phyloP scores from a whole-genome alignment of 1,140 invertebrate genomes.

The Phymastichus coffea region DNA sequence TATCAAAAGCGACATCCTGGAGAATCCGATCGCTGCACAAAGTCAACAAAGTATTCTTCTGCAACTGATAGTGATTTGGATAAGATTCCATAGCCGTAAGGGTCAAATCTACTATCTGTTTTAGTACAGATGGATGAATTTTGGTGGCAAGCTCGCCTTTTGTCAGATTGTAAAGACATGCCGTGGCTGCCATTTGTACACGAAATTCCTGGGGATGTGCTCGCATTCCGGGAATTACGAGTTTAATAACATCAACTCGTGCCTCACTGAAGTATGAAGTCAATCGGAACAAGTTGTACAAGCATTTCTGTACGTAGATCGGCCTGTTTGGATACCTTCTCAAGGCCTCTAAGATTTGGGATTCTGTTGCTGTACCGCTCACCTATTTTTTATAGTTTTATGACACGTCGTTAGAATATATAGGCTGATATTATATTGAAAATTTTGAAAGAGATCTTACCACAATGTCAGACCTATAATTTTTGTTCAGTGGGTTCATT shows the following conservation, averaged over 20 bases:
- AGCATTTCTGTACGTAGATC: constrained; percentile 70
- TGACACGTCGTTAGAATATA: not conserved
- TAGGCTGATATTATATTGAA: constrained; percentile 1
- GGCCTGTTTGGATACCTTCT: constrained; percentile 63
- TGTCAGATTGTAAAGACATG: constrained; percentile 79
- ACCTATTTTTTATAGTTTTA: constrained; percentile 52
- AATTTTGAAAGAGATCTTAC: constrained; percentile 41
- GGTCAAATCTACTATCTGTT: constrained; percentile 69
- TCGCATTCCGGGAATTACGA: constrained; percentile 72
- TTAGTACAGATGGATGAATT: constrained; percentile 69
- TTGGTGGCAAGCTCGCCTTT: constrained; percentile 66
- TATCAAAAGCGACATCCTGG: constrained; percentile 75
- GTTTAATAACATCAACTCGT: constrained; percentile 69
- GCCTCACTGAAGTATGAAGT: constrained; percentile 63
- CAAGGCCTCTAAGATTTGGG: constrained; percentile 67
- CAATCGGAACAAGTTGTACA: constrained; percentile 72
- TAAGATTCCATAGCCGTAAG: constrained; percentile 73
- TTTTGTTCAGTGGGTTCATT: constrained; percentile 52
- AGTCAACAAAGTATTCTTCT: constrained; percentile 77
- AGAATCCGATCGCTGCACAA: constrained; percentile 79
- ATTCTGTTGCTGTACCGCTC: constrained; percentile 64
- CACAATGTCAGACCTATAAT: constrained; percentile 53
- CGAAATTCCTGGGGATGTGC: constrained; percentile 65
- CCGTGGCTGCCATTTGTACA: constrained; percentile 80
- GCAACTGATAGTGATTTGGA: constrained; percentile 70